These are phyloP conservation scores for Tetrao urogallus DNA, from an alignment of 2,113 vertebrate genomes.

Conservation along the genomic window DNA sequence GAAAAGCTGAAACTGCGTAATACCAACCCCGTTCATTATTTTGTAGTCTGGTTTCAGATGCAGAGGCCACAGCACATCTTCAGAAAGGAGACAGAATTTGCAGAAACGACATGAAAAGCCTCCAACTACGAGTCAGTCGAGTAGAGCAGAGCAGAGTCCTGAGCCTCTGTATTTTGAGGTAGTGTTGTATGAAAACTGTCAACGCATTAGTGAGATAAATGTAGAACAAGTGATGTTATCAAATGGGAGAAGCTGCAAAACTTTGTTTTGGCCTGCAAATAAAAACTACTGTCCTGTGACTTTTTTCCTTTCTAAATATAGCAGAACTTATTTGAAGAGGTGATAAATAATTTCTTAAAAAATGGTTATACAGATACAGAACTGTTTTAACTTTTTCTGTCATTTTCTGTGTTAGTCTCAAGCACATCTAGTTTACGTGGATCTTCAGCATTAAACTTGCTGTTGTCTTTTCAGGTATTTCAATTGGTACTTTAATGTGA, in stretches of 20 bases:
- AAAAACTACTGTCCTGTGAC: neutral
- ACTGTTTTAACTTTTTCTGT: neutral
- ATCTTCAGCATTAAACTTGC: neutral
- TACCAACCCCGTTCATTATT: fast-evolving
- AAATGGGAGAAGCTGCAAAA: neutral
- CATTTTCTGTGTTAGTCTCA: neutral
- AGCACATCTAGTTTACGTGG: neutral
- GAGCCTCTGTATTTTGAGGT: conserved; percentile 95
- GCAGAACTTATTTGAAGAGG: no score
- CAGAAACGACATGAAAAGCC: conserved; percentile 81
- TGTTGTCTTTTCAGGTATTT: neutral
- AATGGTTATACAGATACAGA: neutral
- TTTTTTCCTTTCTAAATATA: neutral
- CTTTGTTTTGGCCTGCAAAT: neutral
- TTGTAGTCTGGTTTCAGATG: conserved; percentile 78
- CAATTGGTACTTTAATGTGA: neutral
- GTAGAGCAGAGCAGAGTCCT: conserved; percentile 80
- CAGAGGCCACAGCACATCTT: conserved; percentile 82
- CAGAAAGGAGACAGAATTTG: conserved; percentile 79
- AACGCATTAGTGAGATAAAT: neutral
- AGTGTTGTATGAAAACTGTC: neutral
- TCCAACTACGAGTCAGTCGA: conserved; percentile 53
- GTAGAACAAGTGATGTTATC: neutral
- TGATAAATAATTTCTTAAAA: no score
- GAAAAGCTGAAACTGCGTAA: neutral